phyloP scores from a whole-genome alignment of 2,797 vertebrate genomes.

The Alauda arvensis region DNA sequence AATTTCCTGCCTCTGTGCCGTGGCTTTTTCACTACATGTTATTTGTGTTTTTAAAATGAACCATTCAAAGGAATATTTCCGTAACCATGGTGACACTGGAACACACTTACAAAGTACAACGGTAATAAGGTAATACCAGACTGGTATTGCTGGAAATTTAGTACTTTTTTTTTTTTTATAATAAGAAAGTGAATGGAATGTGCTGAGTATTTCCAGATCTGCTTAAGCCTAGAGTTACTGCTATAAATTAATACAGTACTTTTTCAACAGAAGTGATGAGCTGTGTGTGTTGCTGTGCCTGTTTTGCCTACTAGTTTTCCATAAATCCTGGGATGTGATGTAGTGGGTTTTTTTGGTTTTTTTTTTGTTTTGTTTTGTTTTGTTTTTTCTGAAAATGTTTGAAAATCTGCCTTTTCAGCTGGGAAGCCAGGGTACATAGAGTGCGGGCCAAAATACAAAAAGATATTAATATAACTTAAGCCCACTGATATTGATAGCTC shows the following conservation, averaged over 20 bases:
- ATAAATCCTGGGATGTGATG: background rate
- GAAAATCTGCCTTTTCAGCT: background rate
- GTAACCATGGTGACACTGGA: slow-evolving; percentile 5
- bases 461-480: background rate
- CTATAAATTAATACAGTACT: background rate
- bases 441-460: background rate
- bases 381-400: no score
- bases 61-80: background rate
- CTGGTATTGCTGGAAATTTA: slow-evolving; percentile 9
- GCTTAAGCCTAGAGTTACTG: background rate
- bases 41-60: slow-evolving; percentile 20
- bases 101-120: background rate
- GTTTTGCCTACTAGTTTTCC: background rate
- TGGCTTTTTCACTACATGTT: background rate
- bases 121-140: slow-evolving; percentile 15
- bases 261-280: background rate
- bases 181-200: background rate
- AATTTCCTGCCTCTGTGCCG: slow-evolving; percentile 7
- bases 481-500: background rate
- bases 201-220: slow-evolving; percentile 31
- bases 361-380: background rate
- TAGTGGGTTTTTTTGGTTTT: background rate
- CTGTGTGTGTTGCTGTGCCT: background rate
- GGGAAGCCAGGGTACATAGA: background rate
- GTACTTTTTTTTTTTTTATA: background rate